These are phyloP conservation scores for Astropecten irregularis DNA, from an alignment of 53 echinoderm and acorn worm genomes.

Conservation along the genomic window DNA sequence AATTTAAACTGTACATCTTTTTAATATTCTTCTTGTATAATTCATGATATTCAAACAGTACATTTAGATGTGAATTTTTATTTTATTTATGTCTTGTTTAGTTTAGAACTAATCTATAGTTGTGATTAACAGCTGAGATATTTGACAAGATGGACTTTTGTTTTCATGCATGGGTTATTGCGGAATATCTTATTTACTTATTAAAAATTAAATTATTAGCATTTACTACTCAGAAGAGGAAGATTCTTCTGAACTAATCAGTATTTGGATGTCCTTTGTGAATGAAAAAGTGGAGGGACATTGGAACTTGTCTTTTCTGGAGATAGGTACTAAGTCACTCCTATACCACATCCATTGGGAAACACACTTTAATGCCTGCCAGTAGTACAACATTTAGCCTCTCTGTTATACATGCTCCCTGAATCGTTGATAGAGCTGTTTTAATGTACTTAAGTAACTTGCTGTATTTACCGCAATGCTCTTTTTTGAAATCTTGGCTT, in stretches of 20 bases:
- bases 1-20: not conserved
- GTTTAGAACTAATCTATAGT: not conserved
- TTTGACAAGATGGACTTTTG: constrained; percentile 13
- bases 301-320: no score
- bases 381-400: no score
- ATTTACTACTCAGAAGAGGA: not conserved
- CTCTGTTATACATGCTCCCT: no score
- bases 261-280: not conserved
- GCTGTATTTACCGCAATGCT: no score
- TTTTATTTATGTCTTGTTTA: not conserved
- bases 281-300: no score
- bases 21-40: not conserved
- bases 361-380: no score
- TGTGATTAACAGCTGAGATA: not conserved
- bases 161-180: not conserved
- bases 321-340: no score
- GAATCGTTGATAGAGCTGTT: no score
- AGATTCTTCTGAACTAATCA: not conserved
- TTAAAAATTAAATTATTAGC: not conserved
- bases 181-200: not conserved
- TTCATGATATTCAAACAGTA: not conserved
- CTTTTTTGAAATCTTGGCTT: no score
- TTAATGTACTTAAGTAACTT: no score
- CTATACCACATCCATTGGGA: no score
- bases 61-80: not conserved